Evolutionary conservation across 2,888 invertebrate species (phyloP).

Genomic region (Drosophila acutilabella): DNA sequence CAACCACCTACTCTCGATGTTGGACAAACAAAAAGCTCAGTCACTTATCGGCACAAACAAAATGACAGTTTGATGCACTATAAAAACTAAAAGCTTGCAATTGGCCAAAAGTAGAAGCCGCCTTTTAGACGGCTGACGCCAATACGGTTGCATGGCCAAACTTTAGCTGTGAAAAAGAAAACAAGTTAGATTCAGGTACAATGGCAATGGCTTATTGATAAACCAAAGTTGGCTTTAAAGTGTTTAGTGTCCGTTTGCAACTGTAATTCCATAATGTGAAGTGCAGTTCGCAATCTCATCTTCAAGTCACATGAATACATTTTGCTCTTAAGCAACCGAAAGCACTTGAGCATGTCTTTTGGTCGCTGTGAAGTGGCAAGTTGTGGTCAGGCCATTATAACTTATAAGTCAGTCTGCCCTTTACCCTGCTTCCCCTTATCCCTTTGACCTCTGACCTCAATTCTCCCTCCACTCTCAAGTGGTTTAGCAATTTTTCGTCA

Average conservation of each 20-base stretch:
- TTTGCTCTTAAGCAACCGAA: constrained; percentile 63
- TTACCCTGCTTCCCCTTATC: not conserved
- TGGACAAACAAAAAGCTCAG: constrained; percentile 24
- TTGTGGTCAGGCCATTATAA: constrained; percentile 81
- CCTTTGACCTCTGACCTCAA: not conserved
- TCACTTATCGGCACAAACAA: constrained; percentile 47
- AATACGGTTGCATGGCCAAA: constrained; percentile 44
- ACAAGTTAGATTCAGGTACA: constrained; percentile 25
- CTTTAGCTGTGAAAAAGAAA: constrained; percentile 25
- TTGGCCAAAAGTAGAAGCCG: constrained; percentile 37
- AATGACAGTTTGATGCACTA: constrained; percentile 61
- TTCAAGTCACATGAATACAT: constrained; percentile 72
- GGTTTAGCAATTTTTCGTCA: constrained; percentile 49
- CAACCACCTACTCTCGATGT: constrained; percentile 33
- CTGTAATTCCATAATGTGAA: constrained; percentile 64
- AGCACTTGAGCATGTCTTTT: constrained; percentile 81
- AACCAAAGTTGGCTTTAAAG: constrained; percentile 37
- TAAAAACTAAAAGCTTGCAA: constrained; percentile 40
- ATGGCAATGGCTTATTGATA: constrained; percentile 48
- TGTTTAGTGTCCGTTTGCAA: constrained; percentile 36
- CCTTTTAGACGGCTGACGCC: constrained; percentile 53
- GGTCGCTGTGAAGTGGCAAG: constrained; percentile 73
- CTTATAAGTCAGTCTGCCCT: constrained; percentile 55
- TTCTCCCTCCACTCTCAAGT: constrained; percentile 24
- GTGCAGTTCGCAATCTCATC: constrained; percentile 48